phyloP scores from a whole-genome alignment of 2,888 invertebrate genomes.

The Coleophora flavipennella region DNA sequence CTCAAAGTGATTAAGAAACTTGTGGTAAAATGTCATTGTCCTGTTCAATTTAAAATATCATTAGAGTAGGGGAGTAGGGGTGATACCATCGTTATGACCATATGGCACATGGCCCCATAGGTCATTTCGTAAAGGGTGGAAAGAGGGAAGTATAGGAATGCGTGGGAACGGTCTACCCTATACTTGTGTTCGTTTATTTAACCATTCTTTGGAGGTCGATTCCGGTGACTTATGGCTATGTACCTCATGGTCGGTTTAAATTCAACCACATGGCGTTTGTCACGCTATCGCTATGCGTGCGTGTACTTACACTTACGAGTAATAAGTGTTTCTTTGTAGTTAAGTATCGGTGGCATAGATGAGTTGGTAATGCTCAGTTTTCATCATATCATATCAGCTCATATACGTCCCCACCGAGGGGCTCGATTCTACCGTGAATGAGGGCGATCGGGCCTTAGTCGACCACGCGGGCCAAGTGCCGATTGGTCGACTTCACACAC shows the following conservation, averaged over 20 bases:
- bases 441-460: too few relatives aligned
- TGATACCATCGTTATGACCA: constrained; percentile 4
- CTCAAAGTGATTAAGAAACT: too few relatives aligned
- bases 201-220: constrained; percentile 39
- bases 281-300: constrained; percentile 24
- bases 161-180: constrained; percentile 62
- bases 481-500: too few relatives aligned
- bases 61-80: not conserved
- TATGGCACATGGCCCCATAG: constrained; percentile 3
- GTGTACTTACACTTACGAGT: too few relatives aligned
- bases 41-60: not conserved
- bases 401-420: too few relatives aligned
- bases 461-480: too few relatives aligned
- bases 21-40: not conserved
- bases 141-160: constrained; percentile 44
- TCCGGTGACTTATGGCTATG: constrained; percentile 67
- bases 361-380: too few relatives aligned
- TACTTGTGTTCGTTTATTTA: constrained; percentile 31
- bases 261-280: constrained; percentile 38
- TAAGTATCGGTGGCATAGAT: too few relatives aligned
- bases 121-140: constrained; percentile 1
- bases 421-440: too few relatives aligned
- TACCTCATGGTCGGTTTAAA: constrained; percentile 39
- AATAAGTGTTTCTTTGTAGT: too few relatives aligned
- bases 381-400: too few relatives aligned